Conservation (phyloP, 1,140 invertebrate species). For the Pseudomyrmex concolor region DNA sequence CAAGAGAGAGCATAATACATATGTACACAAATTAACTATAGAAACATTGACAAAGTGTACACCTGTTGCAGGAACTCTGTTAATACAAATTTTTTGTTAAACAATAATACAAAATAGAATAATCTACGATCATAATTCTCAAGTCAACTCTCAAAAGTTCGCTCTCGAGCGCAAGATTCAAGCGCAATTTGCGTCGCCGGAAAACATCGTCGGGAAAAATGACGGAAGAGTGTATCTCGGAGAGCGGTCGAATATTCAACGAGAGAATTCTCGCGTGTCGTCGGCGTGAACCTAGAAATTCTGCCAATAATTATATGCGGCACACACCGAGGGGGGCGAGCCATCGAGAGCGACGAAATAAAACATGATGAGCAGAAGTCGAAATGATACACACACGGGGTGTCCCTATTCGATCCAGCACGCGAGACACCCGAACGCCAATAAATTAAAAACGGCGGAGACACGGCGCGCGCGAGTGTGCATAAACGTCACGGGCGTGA, state of each 20-base stretch:
- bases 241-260: background rate
- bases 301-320: background rate
- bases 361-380: background rate
- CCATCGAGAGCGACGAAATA: background rate
- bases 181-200: too few relatives aligned
- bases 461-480: background rate
- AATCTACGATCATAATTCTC: too few relatives aligned
- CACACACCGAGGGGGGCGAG: background rate
- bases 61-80: conserved; percentile 37
- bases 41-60: background rate
- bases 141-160: too few relatives aligned
- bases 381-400: background rate
- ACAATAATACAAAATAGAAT: background rate
- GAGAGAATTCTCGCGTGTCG: too few relatives aligned
- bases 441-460: background rate
- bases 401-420: background rate
- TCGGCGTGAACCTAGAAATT: too few relatives aligned
- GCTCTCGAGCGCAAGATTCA: too few relatives aligned
- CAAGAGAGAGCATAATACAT: too few relatives aligned
- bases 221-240: too few relatives aligned
- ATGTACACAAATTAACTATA: background rate
- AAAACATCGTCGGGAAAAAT: too few relatives aligned
- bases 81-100: conserved; percentile 1
- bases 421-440: background rate
- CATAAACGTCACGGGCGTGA: background rate